phyloP scores from a whole-genome alignment of 1,140 invertebrate genomes.

The Anoplophora glabripennis region DNA sequence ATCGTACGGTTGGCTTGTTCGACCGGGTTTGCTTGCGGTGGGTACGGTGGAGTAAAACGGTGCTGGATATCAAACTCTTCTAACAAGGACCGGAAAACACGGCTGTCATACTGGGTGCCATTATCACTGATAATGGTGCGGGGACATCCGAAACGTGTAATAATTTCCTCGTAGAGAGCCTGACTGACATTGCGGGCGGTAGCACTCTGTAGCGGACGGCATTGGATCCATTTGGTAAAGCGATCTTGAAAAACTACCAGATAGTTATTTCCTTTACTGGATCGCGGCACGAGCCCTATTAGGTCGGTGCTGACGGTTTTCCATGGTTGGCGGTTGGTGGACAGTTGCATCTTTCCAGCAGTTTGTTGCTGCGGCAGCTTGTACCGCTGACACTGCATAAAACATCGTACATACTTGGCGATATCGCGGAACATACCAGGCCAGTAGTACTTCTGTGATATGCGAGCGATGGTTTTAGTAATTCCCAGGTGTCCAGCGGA shows the following conservation, averaged over 20 bases:
- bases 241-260: constrained; percentile 41
- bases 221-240: constrained; percentile 28
- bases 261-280: constrained; percentile 42
- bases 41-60: constrained; percentile 43
- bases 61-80: constrained; percentile 18
- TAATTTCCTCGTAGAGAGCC: constrained; percentile 36
- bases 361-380: constrained; percentile 39
- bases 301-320: constrained; percentile 46
- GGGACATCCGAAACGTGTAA: constrained; percentile 38
- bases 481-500: no score
- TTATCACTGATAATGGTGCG: constrained; percentile 47
- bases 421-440: no score
- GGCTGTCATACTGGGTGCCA: constrained; percentile 44
- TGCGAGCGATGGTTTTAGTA: no score
- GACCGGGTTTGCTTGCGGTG: constrained; percentile 46
- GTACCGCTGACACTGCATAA: constrained; percentile 32
- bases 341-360: constrained; percentile 39
- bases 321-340: constrained; percentile 34
- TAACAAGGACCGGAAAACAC: constrained; percentile 1
- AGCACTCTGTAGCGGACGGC: constrained; percentile 29
- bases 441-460: no score
- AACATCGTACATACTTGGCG: no score
- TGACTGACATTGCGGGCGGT: constrained; percentile 30
- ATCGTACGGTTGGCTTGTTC: constrained; percentile 48
- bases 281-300: constrained; percentile 48